A percentile compares a stretch with the other conserved stretches of the same genome.
Evolutionary conservation across 2,113 vertebrate species (phyloP).

Genomic region (Atherinomorus stipes): DNA sequence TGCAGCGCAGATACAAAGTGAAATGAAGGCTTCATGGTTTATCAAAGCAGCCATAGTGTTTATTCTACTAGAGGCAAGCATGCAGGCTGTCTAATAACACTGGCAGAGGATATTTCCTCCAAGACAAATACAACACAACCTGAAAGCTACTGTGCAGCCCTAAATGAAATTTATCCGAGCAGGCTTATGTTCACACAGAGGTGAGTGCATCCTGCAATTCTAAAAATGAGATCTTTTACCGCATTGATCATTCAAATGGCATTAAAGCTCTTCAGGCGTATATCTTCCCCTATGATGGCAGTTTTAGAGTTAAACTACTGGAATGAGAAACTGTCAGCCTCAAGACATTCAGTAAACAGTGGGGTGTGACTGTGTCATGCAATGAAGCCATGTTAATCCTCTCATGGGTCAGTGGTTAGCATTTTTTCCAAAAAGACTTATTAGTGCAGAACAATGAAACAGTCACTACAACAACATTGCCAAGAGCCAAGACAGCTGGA

Average conservation of each 20-base stretch:
- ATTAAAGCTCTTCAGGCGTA: neutral
- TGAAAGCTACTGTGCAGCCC: slow-evolving; percentile 46
- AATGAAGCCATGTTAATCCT: slow-evolving; percentile 62
- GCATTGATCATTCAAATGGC: slow-evolving; percentile 14
- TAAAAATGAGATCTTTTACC: slow-evolving; percentile 24
- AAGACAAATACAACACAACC: slow-evolving; percentile 39
- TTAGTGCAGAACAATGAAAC: slow-evolving; percentile 64
- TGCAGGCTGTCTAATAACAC: slow-evolving; percentile 60
- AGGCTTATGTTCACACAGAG: slow-evolving; percentile 31
- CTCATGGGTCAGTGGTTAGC: slow-evolving; percentile 52
- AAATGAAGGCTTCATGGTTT: slow-evolving; percentile 71
- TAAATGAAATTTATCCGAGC: slow-evolving; percentile 30
- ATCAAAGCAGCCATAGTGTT: slow-evolving; percentile 69
- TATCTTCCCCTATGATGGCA: slow-evolving; percentile 1
- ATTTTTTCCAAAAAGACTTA: slow-evolving; percentile 45
- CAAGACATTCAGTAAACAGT: slow-evolving; percentile 59
- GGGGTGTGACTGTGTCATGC: slow-evolving; percentile 50
- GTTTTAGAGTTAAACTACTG: slow-evolving; percentile 38
- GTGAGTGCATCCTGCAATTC: slow-evolving; percentile 19
- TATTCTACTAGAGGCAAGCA: slow-evolving; percentile 65
- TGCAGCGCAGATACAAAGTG: slow-evolving; percentile 59
- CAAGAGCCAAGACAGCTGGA: slow-evolving; percentile 24
- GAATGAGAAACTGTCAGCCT: slow-evolving; percentile 38
- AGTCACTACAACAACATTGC: slow-evolving; percentile 35
- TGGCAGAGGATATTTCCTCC: slow-evolving; percentile 50